phyloP scores from a whole-genome alignment of 2,888 invertebrate species.

The Standfussiana lucernea region DNA sequence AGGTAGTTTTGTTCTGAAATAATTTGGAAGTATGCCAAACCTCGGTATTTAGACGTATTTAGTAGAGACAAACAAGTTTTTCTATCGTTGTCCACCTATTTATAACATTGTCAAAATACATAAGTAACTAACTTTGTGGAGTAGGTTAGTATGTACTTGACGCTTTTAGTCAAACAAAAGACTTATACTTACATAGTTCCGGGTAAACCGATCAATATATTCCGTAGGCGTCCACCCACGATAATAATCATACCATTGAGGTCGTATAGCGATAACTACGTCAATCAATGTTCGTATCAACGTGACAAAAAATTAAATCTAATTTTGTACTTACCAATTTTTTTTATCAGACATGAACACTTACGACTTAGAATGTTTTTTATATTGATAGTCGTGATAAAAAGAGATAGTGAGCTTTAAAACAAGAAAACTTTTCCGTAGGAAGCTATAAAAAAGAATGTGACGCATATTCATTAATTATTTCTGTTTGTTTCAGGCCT shows the following conservation, averaged over 20 bases:
- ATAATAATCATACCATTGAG: constrained; percentile 32
- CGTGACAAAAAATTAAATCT: constrained; percentile 18
- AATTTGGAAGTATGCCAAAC: constrained; percentile 55
- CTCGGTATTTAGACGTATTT: constrained; percentile 30
- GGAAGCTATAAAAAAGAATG: constrained; percentile 2
- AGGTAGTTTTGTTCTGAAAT: constrained; percentile 33
- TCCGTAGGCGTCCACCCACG: constrained; percentile 42
- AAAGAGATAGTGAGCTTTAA: constrained; percentile 30
- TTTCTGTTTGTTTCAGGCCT: constrained; percentile 85
- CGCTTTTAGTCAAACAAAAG: constrained; percentile 16
- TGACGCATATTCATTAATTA: constrained; percentile 8
- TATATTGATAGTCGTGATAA: constrained; percentile 32
- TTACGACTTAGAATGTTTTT: constrained; percentile 15
- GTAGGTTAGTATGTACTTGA: constrained; percentile 1
- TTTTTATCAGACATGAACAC: constrained; percentile 12
- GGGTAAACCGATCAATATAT: constrained; percentile 33
- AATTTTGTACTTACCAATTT: background rate
- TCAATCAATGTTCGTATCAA: constrained; percentile 30
- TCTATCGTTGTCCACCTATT: constrained; percentile 35
- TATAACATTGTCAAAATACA: constrained; percentile 22
- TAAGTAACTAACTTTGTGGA: constrained; percentile 10
- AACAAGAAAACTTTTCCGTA: constrained; percentile 18
- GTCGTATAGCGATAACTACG: constrained; percentile 25
- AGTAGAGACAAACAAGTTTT: constrained; percentile 42
- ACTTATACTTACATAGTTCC: background rate